These are phyloP conservation scores for Phaetusa simplex DNA, from an alignment of 2,113 vertebrate species.

Conservation along the genomic window DNA sequence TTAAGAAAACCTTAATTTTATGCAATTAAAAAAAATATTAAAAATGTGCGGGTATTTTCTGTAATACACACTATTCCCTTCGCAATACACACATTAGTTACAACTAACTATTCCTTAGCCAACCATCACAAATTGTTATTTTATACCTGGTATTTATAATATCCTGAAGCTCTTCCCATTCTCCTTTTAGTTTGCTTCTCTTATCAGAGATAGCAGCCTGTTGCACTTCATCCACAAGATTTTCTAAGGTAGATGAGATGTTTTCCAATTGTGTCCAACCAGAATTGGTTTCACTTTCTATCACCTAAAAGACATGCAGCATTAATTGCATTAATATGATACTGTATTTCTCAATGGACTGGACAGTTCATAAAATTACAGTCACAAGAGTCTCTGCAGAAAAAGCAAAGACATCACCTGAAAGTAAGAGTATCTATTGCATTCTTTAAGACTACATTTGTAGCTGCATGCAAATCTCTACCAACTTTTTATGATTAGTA, in stretches of 20 bases:
- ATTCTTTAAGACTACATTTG: neutral
- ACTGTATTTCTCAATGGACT: neutral
- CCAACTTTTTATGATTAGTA: neutral
- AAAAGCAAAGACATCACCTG: neutral
- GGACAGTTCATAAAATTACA: neutral
- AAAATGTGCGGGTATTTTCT: neutral
- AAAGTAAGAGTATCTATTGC: neutral
- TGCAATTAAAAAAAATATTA: neutral
- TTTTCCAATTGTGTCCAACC: conserved; percentile 79
- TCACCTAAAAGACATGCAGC: conserved; percentile 64
- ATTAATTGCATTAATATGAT: neutral
- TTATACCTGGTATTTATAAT: conserved; percentile 78
- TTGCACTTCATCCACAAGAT: conserved; percentile 32
- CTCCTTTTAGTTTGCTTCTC: conserved; percentile 70
- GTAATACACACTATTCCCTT: neutral
- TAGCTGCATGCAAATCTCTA: neutral
- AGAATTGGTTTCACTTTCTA: conserved; percentile 77
- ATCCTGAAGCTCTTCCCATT: conserved; percentile 78
- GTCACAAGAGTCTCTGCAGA: neutral
- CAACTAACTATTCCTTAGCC: neutral
- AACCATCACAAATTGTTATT: neutral
- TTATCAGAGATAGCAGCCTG: conserved; percentile 64
- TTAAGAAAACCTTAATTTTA: neutral
- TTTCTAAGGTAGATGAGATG: conserved; percentile 70
- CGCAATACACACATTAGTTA: neutral